Evolutionary conservation across 2,888 invertebrate species (phyloP).

Genomic region (Apeira syringaria): DNA sequence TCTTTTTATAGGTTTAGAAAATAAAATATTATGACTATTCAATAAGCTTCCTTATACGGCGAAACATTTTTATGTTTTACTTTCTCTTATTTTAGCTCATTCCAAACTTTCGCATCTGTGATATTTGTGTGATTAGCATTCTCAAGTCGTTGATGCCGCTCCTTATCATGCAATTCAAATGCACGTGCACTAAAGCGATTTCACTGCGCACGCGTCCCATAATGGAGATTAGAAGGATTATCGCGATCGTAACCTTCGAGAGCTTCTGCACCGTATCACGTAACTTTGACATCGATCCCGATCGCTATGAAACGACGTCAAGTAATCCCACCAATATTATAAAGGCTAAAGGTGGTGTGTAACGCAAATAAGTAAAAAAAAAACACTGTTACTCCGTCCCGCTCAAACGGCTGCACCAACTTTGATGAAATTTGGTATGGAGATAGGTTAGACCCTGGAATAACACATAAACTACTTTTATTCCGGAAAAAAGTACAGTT

Average conservation of each 20-base stretch:
- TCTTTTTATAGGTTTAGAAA: conserved; percentile 18
- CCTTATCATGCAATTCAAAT: conserved; percentile 38
- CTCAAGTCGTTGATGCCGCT: conserved; percentile 39
- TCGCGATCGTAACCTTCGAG: conserved; percentile 34
- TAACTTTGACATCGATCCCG: no score
- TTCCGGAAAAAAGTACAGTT: no score
- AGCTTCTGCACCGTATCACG: no score
- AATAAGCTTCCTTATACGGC: conserved; percentile 19
- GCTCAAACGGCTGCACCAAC: no score
- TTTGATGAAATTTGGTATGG: no score
- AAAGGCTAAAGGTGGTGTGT: no score
- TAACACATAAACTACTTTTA: no score
- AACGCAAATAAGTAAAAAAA: no score
- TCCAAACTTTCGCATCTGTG: conserved; percentile 14
- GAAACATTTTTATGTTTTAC: conserved; percentile 8
- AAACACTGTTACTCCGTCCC: no score
- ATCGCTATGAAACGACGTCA: no score
- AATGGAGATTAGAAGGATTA: conserved; percentile 47
- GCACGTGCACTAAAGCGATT: conserved; percentile 55
- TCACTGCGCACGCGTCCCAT: conserved; percentile 44
- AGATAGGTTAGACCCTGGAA: no score
- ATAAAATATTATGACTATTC: conserved; percentile 13
- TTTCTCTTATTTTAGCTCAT: conserved; percentile 24
- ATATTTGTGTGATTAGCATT: conserved; percentile 44
- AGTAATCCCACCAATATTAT: no score